Base-by-base conservation (phyloP, 2,797 vertebrate species). In the Pangasius macronema region DNA sequence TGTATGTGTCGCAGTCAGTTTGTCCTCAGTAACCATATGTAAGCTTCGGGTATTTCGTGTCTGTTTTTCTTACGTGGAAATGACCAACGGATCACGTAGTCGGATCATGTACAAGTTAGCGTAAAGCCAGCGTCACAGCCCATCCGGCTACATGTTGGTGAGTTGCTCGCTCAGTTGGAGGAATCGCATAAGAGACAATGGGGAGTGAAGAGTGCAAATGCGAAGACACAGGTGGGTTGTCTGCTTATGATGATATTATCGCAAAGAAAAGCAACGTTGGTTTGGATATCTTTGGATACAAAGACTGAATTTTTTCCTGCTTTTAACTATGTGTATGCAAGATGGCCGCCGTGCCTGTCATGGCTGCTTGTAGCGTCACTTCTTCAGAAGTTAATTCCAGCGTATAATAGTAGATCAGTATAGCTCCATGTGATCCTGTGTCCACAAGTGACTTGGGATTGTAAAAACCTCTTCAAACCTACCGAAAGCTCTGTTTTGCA, bases 171-270 rank as follows among this genome's bases (percentile, higher is more conserved):
- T 14, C 14, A 10, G 4, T 63, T 10, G 24, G n/a, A 33, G 1
- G 61, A 83, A 51, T 49, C 42, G 2, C 10, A 16, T 22, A 22
- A 13, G 63, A 67, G 81, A 22, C 46, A 3, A 83, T 83, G 81
- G 81, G 81, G 46, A 67, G n/a, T 33, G 20, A 83, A 67, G 81
- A 83, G 46, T 83, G 42, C 30, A 83, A 83, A 49, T 22, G 2
- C 33, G 20, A 51, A 68, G 16, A 22, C 46, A 68, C 51, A 83
- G 81, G 81, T 83, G 61, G 42, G 81, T 82, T 1, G 3, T 3
- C 16, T 9, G 39, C 8, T 82, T 20, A 30, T 5, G 42, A 42
- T 61, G 3, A 10, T 57, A 30, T 53, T 39, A 8, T 42, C 36
- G 2, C 9, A 36, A 6, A 79, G 20, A 20, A 63, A 63, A 30